phyloP scores from a whole-genome alignment of 2,113 vertebrate species.

The Jaculus jaculus region DNA sequence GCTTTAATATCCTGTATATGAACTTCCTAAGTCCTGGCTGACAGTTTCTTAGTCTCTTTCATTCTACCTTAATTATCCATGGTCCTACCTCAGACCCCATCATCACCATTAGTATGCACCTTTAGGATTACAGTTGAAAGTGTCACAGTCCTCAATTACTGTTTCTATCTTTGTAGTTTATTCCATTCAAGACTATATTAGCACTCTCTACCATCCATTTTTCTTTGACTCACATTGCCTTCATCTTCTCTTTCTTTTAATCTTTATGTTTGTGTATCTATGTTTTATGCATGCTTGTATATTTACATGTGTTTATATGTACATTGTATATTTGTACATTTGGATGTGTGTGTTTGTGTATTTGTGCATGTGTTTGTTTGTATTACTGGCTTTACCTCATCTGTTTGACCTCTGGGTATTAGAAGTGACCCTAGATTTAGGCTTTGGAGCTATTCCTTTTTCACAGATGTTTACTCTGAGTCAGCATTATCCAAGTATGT shows the following conservation, averaged over 20 bases:
- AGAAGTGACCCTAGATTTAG: neutral
- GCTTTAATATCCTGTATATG: neutral
- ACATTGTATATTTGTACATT: neutral
- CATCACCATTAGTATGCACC: neutral
- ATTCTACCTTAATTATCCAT: neutral
- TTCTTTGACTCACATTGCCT: neutral
- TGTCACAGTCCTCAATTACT: neutral
- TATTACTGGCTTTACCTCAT: neutral
- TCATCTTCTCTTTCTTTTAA: neutral
- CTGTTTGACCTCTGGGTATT: neutral
- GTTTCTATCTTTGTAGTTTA: neutral
- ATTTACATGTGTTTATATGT: neutral
- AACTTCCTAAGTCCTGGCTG: neutral
- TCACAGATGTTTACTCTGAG: neutral
- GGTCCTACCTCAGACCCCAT: neutral
- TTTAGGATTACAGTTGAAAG: neutral
- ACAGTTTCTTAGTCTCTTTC: neutral
- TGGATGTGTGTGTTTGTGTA: neutral
- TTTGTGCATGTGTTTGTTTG: neutral
- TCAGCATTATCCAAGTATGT: neutral
- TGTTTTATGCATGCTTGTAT: neutral
- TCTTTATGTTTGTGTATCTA: neutral
- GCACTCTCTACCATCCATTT: neutral
- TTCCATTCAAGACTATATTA: neutral
- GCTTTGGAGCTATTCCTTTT: neutral